Conservation (phyloP, 2,888 invertebrate species). For the Perizoma affinitatum region DNA sequence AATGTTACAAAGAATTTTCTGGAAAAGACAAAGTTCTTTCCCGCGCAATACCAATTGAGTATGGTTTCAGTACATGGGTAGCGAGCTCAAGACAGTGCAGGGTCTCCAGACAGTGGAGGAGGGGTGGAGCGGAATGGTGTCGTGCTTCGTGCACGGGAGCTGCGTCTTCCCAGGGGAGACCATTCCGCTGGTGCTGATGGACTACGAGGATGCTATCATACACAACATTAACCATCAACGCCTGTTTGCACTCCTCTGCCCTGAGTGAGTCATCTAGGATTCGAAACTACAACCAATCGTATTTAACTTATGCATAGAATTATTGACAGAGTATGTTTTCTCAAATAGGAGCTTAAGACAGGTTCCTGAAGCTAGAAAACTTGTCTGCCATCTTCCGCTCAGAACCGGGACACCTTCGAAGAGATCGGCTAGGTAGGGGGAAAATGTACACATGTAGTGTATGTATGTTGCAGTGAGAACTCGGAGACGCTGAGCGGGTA, state of each 20-base stretch:
- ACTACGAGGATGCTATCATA: conserved; percentile 51
- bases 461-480: conserved; percentile 50
- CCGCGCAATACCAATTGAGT: too few relatives aligned
- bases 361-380: too few relatives aligned
- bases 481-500: conserved; percentile 61
- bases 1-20: too few relatives aligned
- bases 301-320: too few relatives aligned
- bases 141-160: conserved; percentile 63
- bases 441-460: too few relatives aligned
- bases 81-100: conserved; percentile 52
- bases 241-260: conserved; percentile 72
- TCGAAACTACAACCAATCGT: too few relatives aligned
- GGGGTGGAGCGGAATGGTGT: conserved; percentile 69
- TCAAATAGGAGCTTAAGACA: too few relatives aligned
- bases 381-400: too few relatives aligned
- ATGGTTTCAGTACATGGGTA: conserved; percentile 67
- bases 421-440: too few relatives aligned
- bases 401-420: too few relatives aligned
- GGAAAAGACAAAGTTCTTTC: too few relatives aligned
- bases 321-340: too few relatives aligned
- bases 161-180: conserved; percentile 78
- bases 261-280: conserved; percentile 58
- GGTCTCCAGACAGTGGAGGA: conserved; percentile 72
- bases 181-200: conserved; percentile 70
- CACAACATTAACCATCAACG: conserved; percentile 56